These are phyloP conservation scores for Palythoa caribaeorum DNA, from an alignment of 92 coral and sea anemone genomes.

Conservation along the genomic window DNA sequence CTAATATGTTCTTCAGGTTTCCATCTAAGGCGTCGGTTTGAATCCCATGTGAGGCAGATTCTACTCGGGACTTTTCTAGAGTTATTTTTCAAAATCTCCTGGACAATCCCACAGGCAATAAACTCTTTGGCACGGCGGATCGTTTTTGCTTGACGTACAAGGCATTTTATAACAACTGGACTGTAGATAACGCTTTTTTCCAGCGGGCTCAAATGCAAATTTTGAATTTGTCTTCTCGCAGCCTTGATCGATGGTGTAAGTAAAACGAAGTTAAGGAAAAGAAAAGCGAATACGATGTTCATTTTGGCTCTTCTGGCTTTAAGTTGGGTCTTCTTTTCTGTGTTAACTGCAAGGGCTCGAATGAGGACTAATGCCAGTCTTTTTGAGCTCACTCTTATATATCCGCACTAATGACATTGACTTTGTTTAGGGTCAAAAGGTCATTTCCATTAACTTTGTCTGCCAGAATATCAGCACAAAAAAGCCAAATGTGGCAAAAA, in stretches of 20 bases:
- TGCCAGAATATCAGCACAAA: slow-evolving; percentile 2
- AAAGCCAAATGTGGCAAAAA: slow-evolving; percentile 30
- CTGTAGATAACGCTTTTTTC: slow-evolving; percentile 34
- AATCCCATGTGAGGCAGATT: slow-evolving; percentile 37
- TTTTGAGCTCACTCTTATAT: slow-evolving; percentile 1
- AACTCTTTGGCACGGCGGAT: slow-evolving; percentile 26
- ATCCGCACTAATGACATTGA: slow-evolving; percentile 12
- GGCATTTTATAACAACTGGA: slow-evolving; percentile 28
- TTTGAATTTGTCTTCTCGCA: slow-evolving; percentile 27
- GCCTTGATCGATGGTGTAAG: neutral
- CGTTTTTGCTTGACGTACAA: slow-evolving; percentile 24
- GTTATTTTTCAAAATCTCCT: slow-evolving; percentile 20
- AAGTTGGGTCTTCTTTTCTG: neutral
- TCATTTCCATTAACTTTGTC: slow-evolving; percentile 17
- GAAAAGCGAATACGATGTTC: neutral
- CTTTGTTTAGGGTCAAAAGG: slow-evolving; percentile 16
- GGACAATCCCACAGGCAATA: slow-evolving; percentile 36
- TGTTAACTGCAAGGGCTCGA: neutral
- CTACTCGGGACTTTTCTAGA: slow-evolving; percentile 11
- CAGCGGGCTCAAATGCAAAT: slow-evolving; percentile 10
- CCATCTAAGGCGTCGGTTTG: slow-evolving; percentile 34
- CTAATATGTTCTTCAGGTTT: slow-evolving; percentile 35
- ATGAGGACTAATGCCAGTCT: neutral
- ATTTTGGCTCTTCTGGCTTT: neutral
- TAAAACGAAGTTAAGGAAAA: neutral